A percentile compares a stretch with the other conserved stretches of the same genome.
These are phyloP conservation scores for Lontra canadensis DNA, from an alignment of 2,113 vertebrate species.

Conservation along the genomic window DNA sequence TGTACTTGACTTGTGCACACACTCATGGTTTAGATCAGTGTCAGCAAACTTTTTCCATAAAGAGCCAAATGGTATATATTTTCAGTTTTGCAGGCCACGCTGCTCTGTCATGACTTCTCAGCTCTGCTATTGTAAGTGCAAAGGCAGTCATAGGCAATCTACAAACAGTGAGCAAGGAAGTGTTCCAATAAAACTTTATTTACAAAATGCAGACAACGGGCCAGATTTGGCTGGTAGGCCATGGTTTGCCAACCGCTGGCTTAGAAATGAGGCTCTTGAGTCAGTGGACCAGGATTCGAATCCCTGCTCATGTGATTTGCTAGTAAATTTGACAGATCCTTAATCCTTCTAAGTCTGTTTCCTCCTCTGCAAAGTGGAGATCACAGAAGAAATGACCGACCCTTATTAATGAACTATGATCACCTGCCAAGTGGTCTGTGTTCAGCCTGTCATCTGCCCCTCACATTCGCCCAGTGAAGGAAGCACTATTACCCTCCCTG, in stretches of 20 bases:
- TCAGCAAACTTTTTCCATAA: not conserved
- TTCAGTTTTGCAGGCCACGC: not conserved
- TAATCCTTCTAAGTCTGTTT: not conserved
- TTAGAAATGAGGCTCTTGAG: not conserved
- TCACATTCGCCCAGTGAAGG: not conserved
- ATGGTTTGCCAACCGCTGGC: not conserved
- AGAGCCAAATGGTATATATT: not conserved
- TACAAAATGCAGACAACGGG: not conserved
- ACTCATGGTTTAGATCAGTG: not conserved
- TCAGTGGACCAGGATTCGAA: not conserved
- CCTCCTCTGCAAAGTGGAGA: not conserved
- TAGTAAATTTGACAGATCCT: not conserved
- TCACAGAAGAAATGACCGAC: not conserved
- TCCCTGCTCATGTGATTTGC: not conserved
- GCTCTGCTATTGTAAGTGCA: not conserved
- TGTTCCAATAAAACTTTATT: slow-evolving; percentile 44
- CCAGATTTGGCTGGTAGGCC: too few relatives aligned
- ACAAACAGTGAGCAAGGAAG: not conserved
- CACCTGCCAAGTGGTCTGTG: too few relatives aligned
- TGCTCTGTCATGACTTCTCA: not conserved
- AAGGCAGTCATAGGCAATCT: not conserved
- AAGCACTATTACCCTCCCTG: not conserved
- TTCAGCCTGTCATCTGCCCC: not conserved
- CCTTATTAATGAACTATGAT: not conserved
- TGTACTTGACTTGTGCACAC: not conserved